Base-by-base conservation (phyloP, 1,140 invertebrate genomes). In the Cyphomyrmex costatus region DNA sequence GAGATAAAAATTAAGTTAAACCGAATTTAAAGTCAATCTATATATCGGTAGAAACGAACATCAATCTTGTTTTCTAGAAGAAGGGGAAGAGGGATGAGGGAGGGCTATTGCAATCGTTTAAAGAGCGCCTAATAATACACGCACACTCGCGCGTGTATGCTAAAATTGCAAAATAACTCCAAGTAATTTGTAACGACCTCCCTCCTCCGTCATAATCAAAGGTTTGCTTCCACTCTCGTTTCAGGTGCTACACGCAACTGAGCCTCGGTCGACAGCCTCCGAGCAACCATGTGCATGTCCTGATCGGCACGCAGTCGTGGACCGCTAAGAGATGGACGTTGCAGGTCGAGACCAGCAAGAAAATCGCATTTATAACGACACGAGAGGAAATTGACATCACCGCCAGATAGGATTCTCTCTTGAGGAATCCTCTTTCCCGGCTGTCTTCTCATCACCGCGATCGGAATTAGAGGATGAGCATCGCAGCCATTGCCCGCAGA, bases 401-500 rank as follows among this genome's bases (percentile, higher is more conserved):
- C 78, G 16, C 53, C 49, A 21, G 24, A 6, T 19, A 3, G 16
- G 21, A 19, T 3, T 65, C 33, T 14, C 61, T n/a, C 19, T 19
- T n/a, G 0, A 19, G 8, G 8, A 0, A 30, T 30, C 5, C 27
- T 10, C 19, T 30, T 33, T 33, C 30, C 63, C 19, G 3, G 8
- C 2, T 5, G 30, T 65, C 33, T 27, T 24, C 16, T 49, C 24
- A 3, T 79, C 21, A 46, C 16, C 46, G 49, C 63, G n/a, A 36
- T 53, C 49, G 63, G 63, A 78, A 3, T 60, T 30, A 10, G 49
- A 80, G 77, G 61, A 89, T 89, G 90, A 91, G 85, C 90, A 89
- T 91, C 87, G 70, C 82, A 51, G 88, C 74, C 77, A 90, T 91
- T 58, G 79, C 88, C 82, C 96, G 97, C 86, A 96, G 97, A 87